These are phyloP conservation scores for Daboia siamensis DNA, from an alignment of 2,113 vertebrate genomes.

Conservation along the genomic window DNA sequence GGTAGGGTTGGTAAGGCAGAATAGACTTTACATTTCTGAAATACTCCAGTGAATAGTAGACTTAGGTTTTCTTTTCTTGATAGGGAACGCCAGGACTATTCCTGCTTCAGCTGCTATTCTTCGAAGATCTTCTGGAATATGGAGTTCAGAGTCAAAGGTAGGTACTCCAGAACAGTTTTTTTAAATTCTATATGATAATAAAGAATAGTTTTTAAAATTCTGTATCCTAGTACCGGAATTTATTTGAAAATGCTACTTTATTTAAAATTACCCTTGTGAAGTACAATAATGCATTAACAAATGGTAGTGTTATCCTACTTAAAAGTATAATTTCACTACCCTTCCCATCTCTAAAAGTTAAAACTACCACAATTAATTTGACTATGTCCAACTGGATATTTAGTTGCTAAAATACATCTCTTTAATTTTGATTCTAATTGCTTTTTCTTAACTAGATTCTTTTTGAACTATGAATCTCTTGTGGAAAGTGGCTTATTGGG, in stretches of 20 bases:
- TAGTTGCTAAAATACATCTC: background rate
- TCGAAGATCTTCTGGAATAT: conserved; percentile 69
- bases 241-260: background rate
- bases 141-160: conserved; percentile 84
- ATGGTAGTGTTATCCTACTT: background rate
- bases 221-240: background rate
- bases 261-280: background rate
- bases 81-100: conserved; percentile 95
- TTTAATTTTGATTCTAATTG: background rate
- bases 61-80: conserved; percentile 11
- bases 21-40: background rate
- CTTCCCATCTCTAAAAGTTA: background rate
- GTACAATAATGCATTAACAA: background rate
- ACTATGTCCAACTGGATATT: background rate
- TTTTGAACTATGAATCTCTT: conserved; percentile 78
- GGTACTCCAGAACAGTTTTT: background rate
- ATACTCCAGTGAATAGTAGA: background rate
- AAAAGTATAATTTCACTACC: background rate
- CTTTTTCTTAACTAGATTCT: conserved; percentile 73
- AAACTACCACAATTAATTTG: background rate
- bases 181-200: background rate
- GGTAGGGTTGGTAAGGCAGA: background rate
- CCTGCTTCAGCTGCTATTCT: conserved; percentile 84
- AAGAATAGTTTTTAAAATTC: background rate
- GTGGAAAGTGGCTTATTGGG: conserved; percentile 84